Conservation (phyloP, 2,888 invertebrate species). For the Chironomus riparius region DNA sequence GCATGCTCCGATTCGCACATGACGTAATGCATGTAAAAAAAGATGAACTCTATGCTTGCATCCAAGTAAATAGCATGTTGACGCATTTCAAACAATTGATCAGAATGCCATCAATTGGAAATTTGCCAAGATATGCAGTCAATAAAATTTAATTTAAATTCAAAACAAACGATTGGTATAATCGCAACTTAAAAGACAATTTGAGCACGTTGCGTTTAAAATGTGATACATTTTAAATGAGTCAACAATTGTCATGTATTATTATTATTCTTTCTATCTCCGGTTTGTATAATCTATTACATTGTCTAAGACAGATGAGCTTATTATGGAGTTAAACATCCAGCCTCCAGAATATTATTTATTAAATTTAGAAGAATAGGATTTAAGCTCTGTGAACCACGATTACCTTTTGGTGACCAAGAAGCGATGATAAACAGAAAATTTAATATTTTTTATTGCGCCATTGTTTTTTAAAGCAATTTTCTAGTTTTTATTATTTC, state of each 20-base stretch:
- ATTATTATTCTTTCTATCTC: neutral
- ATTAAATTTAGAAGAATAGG: neutral
- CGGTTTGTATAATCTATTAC: neutral
- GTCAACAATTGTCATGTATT: neutral
- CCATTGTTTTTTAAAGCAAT: slow-evolving; percentile 2
- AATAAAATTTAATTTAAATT: neutral
- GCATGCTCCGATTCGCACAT: no score
- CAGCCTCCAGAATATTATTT: neutral
- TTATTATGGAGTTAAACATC: neutral
- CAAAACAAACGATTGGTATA: neutral
- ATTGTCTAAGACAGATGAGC: no score
- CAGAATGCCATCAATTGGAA: no score
- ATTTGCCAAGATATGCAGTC: neutral
- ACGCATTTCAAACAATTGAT: no score
- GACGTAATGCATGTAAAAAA: no score
- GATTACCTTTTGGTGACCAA: neutral
- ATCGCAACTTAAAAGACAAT: neutral
- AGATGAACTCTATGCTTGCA: no score
- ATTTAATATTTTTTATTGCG: slow-evolving; percentile 17
- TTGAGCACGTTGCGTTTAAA: neutral
- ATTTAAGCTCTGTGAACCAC: neutral
- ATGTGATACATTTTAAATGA: neutral
- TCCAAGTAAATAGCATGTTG: no score
- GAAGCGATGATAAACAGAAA: neutral
- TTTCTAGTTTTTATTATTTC: neutral